phyloP scores from a whole-genome alignment of 2,113 vertebrate species.

The Syngnathus floridae region DNA sequence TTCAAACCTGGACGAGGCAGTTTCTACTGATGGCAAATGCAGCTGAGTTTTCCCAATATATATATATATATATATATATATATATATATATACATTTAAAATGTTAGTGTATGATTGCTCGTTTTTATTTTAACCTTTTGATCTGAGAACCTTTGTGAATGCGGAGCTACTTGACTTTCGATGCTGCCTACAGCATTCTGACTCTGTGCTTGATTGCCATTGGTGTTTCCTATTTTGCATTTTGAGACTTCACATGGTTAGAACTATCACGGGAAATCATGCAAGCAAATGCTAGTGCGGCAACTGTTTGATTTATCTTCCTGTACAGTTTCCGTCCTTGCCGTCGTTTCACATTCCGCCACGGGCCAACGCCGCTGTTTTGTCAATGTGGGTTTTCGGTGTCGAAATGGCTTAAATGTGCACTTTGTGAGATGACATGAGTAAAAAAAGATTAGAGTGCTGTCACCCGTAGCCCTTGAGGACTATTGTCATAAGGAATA shows the following conservation, averaged over 20 bases:
- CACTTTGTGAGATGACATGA: conserved; percentile 11
- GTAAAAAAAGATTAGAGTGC: not conserved
- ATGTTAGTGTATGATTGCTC: no score
- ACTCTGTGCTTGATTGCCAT: not conserved
- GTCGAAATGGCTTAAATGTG: conserved; percentile 1
- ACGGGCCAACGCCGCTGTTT: not conserved
- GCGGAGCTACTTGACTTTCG: not conserved
- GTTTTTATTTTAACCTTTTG: no score
- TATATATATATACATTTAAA: not conserved
- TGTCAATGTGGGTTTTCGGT: not conserved
- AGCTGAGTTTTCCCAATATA: not conserved
- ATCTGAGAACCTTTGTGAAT: not conserved
- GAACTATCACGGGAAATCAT: not conserved
- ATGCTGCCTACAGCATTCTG: not conserved
- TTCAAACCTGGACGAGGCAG: not conserved
- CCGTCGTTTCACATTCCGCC: not conserved
- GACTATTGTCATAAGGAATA: conserved; percentile 5
- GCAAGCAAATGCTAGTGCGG: not conserved
- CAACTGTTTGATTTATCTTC: not conserved
- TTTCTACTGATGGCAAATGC: not conserved
- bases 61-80: no score
- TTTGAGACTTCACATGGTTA: not conserved
- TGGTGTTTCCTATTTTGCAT: not conserved
- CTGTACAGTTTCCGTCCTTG: not conserved
- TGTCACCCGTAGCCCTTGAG: not conserved